Evolutionary conservation across 2,113 vertebrate species (phyloP).

Genomic region (Otus sunia): DNA sequence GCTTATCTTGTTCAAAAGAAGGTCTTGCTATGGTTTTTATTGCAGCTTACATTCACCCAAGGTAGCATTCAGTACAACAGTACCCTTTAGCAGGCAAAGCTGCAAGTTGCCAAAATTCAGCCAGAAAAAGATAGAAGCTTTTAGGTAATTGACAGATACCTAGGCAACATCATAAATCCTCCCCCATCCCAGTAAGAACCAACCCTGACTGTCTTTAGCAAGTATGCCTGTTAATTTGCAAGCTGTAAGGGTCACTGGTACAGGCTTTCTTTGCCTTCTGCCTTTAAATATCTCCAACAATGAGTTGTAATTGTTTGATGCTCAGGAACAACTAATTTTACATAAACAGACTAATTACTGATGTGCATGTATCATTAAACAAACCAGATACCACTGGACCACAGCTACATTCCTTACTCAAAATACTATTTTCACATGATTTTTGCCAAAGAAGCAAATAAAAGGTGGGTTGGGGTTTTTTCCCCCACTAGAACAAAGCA

Average conservation of each 20-base stretch:
- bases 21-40: neutral
- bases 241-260: neutral
- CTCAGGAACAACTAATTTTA: neutral
- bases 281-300: neutral
- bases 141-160: neutral
- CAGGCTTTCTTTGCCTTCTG: neutral
- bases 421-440: neutral
- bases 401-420: neutral
- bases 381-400: neutral
- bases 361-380: neutral
- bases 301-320: neutral
- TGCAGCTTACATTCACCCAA: neutral
- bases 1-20: neutral
- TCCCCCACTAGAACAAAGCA: neutral
- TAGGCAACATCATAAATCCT: neutral
- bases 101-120: neutral
- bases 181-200: neutral
- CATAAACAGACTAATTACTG: neutral
- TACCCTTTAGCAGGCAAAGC: neutral
- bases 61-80: neutral
- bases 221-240: neutral
- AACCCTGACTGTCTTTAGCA: neutral
- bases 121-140: neutral
- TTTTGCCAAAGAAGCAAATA: neutral
- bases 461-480: neutral